phyloP scores from a whole-genome alignment of 2,797 vertebrate species.

The Etheostoma nigrum region DNA sequence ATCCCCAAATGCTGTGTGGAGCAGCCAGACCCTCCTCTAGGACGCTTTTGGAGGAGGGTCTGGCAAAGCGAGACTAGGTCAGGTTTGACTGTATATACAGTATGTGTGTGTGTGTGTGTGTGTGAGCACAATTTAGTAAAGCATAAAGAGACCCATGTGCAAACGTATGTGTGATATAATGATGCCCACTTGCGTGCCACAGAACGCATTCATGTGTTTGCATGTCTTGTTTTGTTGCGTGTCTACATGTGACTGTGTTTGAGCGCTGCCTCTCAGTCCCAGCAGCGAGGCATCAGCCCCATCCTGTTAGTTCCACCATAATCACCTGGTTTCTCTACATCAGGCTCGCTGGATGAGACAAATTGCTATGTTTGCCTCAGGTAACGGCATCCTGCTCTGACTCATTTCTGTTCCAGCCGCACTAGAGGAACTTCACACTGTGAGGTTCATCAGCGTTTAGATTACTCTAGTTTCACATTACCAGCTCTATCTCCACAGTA shows the following conservation, averaged over 20 bases:
- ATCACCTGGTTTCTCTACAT: slow-evolving; percentile 66
- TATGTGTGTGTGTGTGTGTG: not conserved
- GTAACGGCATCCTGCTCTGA: slow-evolving; percentile 39
- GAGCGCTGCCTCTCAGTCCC: slow-evolving; percentile 5
- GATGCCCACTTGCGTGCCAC: not conserved
- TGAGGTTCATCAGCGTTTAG: slow-evolving; percentile 33
- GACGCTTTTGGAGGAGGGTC: too few relatives aligned
- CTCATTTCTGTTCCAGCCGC: slow-evolving; percentile 37
- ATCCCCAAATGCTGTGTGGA: too few relatives aligned
- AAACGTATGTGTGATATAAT: not conserved
- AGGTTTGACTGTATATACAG: too few relatives aligned
- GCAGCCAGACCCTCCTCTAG: too few relatives aligned
- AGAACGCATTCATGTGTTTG: not conserved
- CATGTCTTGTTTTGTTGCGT: not conserved
- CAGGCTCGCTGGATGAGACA: slow-evolving; percentile 24
- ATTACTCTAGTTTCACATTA: not conserved
- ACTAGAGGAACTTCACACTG: slow-evolving; percentile 9
- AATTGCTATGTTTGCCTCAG: slow-evolving; percentile 50
- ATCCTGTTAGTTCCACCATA: slow-evolving; percentile 68
- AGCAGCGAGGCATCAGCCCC: slow-evolving; percentile 27
- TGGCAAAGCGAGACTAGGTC: too few relatives aligned
- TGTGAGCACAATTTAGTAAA: not conserved
- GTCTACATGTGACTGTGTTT: not conserved
- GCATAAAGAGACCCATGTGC: not conserved
- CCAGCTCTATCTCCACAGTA: too few relatives aligned